These are phyloP conservation scores for Hippoglossus stenolepis DNA, from an alignment of 2,113 vertebrate species.

Conservation along the genomic window DNA sequence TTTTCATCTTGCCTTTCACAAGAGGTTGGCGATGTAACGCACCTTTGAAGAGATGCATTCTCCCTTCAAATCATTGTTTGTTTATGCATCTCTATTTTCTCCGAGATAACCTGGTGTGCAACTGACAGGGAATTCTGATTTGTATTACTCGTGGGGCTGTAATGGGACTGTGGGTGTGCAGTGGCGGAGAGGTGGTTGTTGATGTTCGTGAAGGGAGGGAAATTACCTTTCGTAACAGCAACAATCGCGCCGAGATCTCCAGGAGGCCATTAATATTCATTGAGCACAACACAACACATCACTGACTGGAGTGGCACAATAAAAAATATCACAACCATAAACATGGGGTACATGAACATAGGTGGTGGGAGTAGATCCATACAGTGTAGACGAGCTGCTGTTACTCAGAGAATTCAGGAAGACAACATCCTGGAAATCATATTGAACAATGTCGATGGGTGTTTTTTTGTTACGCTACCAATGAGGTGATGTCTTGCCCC, in stretches of 20 bases:
- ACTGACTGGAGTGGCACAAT: neutral
- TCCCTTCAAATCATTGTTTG: neutral
- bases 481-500: too few relatives aligned
- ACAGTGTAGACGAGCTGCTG: neutral
- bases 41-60: neutral
- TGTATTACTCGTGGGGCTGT: slow-evolving; percentile 33
- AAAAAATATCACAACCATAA: neutral
- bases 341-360: slow-evolving; percentile 19
- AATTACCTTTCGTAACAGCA: slow-evolving; percentile 58
- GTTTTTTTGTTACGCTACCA: too few relatives aligned
- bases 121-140: slow-evolving; percentile 24
- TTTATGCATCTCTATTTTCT: slow-evolving; percentile 30
- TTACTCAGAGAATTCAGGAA: neutral
- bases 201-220: slow-evolving; percentile 45
- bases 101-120: slow-evolving; percentile 35
- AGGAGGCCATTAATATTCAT: slow-evolving; percentile 69
- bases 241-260: slow-evolving; percentile 35
- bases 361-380: neutral
- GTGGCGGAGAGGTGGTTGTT: slow-evolving; percentile 8
- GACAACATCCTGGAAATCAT: too few relatives aligned
- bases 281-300: slow-evolving; percentile 37
- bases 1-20: neutral
- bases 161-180: slow-evolving; percentile 28
- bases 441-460: too few relatives aligned
- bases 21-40: neutral